Evolutionary conservation across 2,113 vertebrate genomes (phyloP).

Genomic region (Rattus rattus): DNA sequence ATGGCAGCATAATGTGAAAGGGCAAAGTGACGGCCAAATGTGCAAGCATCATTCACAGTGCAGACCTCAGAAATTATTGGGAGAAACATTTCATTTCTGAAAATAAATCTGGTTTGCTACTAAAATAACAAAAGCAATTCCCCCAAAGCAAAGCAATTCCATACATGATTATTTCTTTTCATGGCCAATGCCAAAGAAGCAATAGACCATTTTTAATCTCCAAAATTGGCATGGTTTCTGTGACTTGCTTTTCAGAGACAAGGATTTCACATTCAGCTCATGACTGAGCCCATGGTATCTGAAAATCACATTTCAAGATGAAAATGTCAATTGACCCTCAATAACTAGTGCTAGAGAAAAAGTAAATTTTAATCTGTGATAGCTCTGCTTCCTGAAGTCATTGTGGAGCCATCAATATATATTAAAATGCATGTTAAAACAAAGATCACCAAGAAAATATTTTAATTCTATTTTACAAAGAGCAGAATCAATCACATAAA

Average conservation of each 20-base stretch:
- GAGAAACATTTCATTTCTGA: conserved; percentile 62
- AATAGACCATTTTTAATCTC: conserved; percentile 57
- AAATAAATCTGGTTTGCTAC: conserved; percentile 49
- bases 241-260: conserved; percentile 55
- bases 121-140: conserved; percentile 51
- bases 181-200: neutral
- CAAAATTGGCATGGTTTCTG: neutral
- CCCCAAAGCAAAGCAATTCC: conserved; percentile 57
- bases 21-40: neutral
- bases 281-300: conserved; percentile 35
- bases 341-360: conserved; percentile 61
- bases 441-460: conserved; percentile 85
- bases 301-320: conserved; percentile 67
- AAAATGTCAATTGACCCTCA: conserved; percentile 70
- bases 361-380: conserved; percentile 81
- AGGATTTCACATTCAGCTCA: conserved; percentile 52
- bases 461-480: conserved; percentile 88
- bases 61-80: conserved; percentile 27
- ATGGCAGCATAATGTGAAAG: neutral
- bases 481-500: conserved; percentile 62
- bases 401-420: conserved; percentile 78
- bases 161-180: conserved; percentile 38
- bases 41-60: neutral
- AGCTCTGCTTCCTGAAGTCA: conserved; percentile 77
- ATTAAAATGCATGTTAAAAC: conserved; percentile 82